Conservation (phyloP, 2,888 invertebrate genomes). For the Hymenopus coronatus region DNA sequence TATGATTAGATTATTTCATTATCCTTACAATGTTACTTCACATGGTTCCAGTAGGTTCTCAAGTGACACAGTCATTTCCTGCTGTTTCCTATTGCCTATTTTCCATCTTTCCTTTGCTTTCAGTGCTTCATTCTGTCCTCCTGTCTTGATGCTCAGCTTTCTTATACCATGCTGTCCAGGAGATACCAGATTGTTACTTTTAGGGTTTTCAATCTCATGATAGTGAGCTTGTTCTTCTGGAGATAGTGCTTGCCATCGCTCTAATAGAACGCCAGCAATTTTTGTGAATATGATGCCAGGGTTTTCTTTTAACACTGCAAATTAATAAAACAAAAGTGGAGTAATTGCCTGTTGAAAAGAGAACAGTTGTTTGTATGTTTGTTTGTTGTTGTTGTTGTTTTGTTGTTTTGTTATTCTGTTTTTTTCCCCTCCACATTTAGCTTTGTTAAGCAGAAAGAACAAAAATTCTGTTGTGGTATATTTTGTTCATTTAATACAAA, state of each 20-base stretch:
- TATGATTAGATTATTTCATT: not conserved
- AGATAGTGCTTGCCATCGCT: slow-evolving; percentile 45
- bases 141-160: not conserved
- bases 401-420: too few species aligned
- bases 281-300: slow-evolving; percentile 43
- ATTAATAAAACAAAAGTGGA: not conserved
- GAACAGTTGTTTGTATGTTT: too few species aligned
- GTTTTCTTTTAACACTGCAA: slow-evolving; percentile 41
- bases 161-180: not conserved
- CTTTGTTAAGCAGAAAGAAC: too few species aligned
- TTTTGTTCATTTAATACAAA: too few species aligned
- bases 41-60: not conserved
- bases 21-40: not conserved
- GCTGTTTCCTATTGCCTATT: not conserved
- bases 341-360: not conserved
- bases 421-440: too few species aligned
- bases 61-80: not conserved
- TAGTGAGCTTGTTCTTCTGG: slow-evolving; percentile 46
- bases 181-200: not conserved
- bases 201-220: slow-evolving; percentile 37
- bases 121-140: not conserved
- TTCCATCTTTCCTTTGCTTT: not conserved
- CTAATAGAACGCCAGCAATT: slow-evolving; percentile 44
- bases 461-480: too few species aligned
- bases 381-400: too few species aligned